Evolutionary conservation across 1,140 invertebrate genomes (phyloP).

Genomic region (Ips typographus): DNA sequence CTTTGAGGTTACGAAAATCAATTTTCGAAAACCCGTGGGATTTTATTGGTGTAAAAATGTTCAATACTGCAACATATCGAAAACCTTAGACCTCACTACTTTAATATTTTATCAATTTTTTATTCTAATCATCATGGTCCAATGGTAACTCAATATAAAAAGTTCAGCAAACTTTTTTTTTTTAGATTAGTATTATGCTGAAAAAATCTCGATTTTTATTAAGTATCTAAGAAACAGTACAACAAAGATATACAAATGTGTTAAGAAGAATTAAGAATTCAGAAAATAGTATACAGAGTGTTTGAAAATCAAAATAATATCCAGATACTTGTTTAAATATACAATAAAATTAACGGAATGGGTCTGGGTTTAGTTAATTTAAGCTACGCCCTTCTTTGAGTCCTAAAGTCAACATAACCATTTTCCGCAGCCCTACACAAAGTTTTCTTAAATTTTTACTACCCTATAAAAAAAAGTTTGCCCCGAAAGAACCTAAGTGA

Average conservation of each 20-base stretch:
- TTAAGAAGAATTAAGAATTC: too few relatives aligned
- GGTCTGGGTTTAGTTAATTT: too few relatives aligned
- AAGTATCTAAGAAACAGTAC: too few relatives aligned
- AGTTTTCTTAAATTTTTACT: slow-evolving; percentile 30
- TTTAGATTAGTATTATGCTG: too few relatives aligned
- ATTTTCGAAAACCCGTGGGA: slow-evolving; percentile 13
- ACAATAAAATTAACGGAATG: too few relatives aligned
- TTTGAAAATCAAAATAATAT: not conserved
- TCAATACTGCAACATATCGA: not conserved
- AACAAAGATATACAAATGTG: too few relatives aligned
- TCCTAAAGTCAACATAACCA: not conserved
- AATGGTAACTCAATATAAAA: not conserved
- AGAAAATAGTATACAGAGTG: not conserved
- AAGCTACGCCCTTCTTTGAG: not conserved
- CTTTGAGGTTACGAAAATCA: slow-evolving; percentile 18
- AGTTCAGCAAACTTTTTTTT: not conserved
- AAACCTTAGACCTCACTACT: too few relatives aligned
- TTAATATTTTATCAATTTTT: too few relatives aligned
- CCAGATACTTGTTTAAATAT: not conserved
- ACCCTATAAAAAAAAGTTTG: slow-evolving; percentile 12
- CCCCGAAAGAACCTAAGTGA: slow-evolving; percentile 29
- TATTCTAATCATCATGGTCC: not conserved
- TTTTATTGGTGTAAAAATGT: slow-evolving; percentile 14
- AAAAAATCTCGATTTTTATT: too few relatives aligned
- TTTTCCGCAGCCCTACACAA: not conserved